A percentile compares a stretch with the other conserved stretches of the same genome.
These are phyloP conservation scores for Pampus argenteus DNA, from an alignment of 2,797 vertebrate genomes.

Conservation along the genomic window DNA sequence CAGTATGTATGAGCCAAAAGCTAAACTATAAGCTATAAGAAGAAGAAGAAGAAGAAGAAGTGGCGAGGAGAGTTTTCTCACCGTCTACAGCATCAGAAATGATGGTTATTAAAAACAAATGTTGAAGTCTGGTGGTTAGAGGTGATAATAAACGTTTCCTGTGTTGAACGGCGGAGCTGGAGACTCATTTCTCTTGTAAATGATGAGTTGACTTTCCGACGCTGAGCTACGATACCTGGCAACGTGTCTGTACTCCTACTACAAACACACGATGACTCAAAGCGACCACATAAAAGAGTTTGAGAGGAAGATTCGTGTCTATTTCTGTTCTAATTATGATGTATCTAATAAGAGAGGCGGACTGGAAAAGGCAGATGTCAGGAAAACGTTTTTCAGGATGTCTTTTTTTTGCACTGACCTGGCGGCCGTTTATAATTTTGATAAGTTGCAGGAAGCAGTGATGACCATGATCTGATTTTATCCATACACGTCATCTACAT, in stretches of 20 bases:
- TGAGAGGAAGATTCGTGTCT: conserved; percentile 32
- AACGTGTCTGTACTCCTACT: background rate
- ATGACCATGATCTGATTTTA: background rate
- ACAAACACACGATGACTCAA: conserved; percentile 44
- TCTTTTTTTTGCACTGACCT: background rate
- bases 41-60: too few species aligned
- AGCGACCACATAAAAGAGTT: conserved; percentile 51
- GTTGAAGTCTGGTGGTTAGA: background rate
- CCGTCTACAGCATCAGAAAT: conserved; percentile 13
- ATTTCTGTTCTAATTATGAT: conserved; percentile 51
- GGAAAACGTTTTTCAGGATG: conserved; percentile 20
- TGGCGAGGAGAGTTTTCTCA: conserved; percentile 24
- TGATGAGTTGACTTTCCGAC: conserved; percentile 3
- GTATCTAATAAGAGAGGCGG: conserved; percentile 33
- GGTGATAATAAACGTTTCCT: conserved; percentile 5
- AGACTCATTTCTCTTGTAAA: conserved; percentile 18
- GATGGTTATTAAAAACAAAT: background rate
- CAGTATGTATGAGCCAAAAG: background rate
- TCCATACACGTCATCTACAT: background rate
- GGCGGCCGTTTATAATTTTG: background rate
- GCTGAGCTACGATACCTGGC: conserved; percentile 1
- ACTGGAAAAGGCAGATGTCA: conserved; percentile 38
- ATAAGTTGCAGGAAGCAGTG: background rate
- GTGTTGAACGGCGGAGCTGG: conserved; percentile 11
- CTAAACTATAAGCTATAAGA: too few species aligned